Evolutionary conservation across 2,888 invertebrate species (phyloP), one percentile per base, ranked within the genome.

Genomic region (Mythimna loreyi): DNA sequence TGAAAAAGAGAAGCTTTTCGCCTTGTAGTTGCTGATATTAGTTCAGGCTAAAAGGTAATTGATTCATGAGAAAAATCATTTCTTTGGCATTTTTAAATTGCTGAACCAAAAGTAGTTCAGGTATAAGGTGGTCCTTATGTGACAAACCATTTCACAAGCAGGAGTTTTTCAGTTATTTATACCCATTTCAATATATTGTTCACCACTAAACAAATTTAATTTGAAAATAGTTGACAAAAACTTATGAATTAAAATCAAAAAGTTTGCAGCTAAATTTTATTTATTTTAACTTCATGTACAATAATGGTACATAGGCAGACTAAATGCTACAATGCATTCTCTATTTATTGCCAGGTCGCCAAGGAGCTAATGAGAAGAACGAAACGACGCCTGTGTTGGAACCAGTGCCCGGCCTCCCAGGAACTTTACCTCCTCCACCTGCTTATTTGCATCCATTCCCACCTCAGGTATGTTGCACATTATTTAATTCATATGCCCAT

Each of bases 361-460:
- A 95, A 87, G 94, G 94, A 1, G 69, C 87, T 16, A 92, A 85
- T 25, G 96, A 96, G 55, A 95, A 94, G 87, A 91, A 85, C 28
- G 96, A 96, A 23, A 58, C 84, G 0, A 82, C 82, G 2, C 93
- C 93, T 0, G 86, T 89, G 4, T 77, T 96, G 78, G 96, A 96
- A 81, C 96, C 96, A 0, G 97, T 97, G 4, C 97, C 97, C 0
- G 97, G 96, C 0, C 94, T 97, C 79, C 97, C 96, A 2, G 97
- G 96, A 8, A 96, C 96, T 0, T 92, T 96, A 73, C 97, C 96
- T 13, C 96, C 96, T 78, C 97, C 96, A 40, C 96, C 97, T 40
- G 96, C 97, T 4, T 94, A 93, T 83, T 77, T 94, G 58, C 94
- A 94, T 86, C 94, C 95, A 69, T 93, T 96, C 93, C 92, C 95